Base-by-base conservation (phyloP, 2,113 vertebrate species). In the Microtus richardsoni region DNA sequence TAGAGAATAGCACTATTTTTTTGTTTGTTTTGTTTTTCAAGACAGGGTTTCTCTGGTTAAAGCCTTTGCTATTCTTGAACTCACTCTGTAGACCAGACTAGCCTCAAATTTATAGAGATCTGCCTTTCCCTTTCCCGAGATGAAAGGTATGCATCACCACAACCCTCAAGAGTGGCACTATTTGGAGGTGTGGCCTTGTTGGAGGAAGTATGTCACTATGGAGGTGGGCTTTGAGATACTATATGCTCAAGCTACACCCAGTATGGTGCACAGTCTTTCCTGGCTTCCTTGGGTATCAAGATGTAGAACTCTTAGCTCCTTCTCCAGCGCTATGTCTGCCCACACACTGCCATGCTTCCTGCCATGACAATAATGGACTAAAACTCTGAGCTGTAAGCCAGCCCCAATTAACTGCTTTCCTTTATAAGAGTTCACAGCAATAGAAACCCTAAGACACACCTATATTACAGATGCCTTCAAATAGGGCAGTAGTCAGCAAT, bases 381-480 rank as follows among this genome's bases (percentile, higher is more conserved):
- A 39, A 22, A 19, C 70, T 73, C 70, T 73, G 70, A 73, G 21
- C 14, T 73, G 7, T 39, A 73, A 73, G 17, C n/a, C 9, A 39
- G n/a, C n/a, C 70, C 17, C 70, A 73, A 22, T n/a, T 70, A 70
- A 70, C 36, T n/a, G 68, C 33, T 71, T 71, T 73, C n/a, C 70
- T n/a, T 71, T 71, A 8, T n/a, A 71, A 70, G 70, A n/a, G 70
- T 71, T 71, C 70, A 73, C 7, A 39, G 70, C 70, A 39, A 73
- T 73, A 73, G 70, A 73, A 73, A 73, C 70, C n/a, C 36, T 36
- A 80, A 79, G 49, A 13, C 36, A 88, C 4, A 44, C 85, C 6
- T 39, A 33, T 91, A 68, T 78, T 89, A 73, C 1, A 89, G 54
- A 91, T 24, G 78, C 5, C 49, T 95, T 77, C 62, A 80, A 95